Conservation (phyloP, 1,140 invertebrate species). For the Oncopeltus fasciatus region DNA sequence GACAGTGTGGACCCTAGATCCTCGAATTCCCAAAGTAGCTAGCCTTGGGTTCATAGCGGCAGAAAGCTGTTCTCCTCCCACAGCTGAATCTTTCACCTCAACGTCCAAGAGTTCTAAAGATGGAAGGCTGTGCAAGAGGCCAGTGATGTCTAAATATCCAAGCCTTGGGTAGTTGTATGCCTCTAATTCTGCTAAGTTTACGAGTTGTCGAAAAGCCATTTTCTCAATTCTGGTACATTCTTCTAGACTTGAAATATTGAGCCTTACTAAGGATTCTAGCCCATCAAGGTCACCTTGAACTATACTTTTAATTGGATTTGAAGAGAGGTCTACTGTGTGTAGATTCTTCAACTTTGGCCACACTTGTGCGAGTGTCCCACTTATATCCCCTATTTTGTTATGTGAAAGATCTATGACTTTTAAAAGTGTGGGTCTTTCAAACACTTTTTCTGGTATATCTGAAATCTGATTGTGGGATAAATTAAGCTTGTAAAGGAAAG, state of each 20-base stretch:
- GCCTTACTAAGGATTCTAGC: constrained; percentile 43
- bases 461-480: constrained; percentile 61
- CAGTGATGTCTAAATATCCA: constrained; percentile 69
- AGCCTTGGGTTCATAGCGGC: constrained; percentile 64
- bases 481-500: constrained; percentile 69
- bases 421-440: constrained; percentile 62
- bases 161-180: constrained; percentile 60
- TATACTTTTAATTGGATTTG: constrained; percentile 56
- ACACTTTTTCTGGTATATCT: constrained; percentile 44
- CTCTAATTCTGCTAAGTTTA: constrained; percentile 50
- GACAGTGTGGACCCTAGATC: constrained; percentile 56
- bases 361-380: constrained; percentile 34
- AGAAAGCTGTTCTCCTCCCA: constrained; percentile 68
- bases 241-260: constrained; percentile 51
- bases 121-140: constrained; percentile 53
- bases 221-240: constrained; percentile 65
- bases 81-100: constrained; percentile 68
- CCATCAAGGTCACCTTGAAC: constrained; percentile 57
- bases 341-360: constrained; percentile 52
- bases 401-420: constrained; percentile 61
- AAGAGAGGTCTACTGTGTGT: constrained; percentile 56
- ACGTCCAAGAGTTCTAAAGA: constrained; percentile 58
- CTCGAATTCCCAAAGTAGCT: constrained; percentile 53
- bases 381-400: constrained; percentile 50
- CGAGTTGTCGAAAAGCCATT: constrained; percentile 56